Base-by-base conservation (phyloP, 2,888 invertebrate species). In the Hypselothyrea guttata region DNA sequence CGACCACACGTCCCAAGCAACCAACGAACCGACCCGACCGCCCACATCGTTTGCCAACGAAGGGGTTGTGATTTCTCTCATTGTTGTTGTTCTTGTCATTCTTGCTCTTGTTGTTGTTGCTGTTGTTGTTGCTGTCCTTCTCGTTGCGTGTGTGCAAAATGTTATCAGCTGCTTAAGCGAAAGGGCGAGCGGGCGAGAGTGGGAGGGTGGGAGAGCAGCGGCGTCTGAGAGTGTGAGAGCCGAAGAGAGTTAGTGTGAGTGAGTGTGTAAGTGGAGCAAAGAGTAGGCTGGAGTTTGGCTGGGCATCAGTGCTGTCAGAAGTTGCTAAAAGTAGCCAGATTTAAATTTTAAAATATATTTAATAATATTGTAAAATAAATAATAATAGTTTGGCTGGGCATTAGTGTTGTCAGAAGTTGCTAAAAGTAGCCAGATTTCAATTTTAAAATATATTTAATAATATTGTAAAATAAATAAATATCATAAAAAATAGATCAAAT, bases 161-260 rank as follows among this genome's bases (percentile, higher is more conserved):
- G 62, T 78, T 75, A 82, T 84, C 85, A 83, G 83, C 79, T 75
- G 81, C 76, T 75, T 66, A 62, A 84, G 53, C 59, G 37, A 18
- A 38, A 42, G 44, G 58, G 53, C 52, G 34, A 60, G 33, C n/a
- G 53, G 11, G 49, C 35, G 33, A 18, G 37, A 31, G 12, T 16
- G 46, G 8, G 40, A 13, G 37, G 3, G 37, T 35, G 11, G 9
- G 33, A 54, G 12, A 22, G 37, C 1, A 53, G 18, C 31, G 35
- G 18, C 22, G 41, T 15, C 34, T 13, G 15, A 3, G n/a, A 15
- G 11, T 30, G 38, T 22, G 0, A 30, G 40, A 22, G 42, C 28
- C 49, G 1, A 15, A 18, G 33, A 18, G 22, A 51, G n/a, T 28
- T 63, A 38, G 22, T 22, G 22, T 22, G 22, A 22, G 22, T 22